Base-by-base conservation (phyloP, 2,888 invertebrate species). In the Hypercompe scribonia region DNA sequence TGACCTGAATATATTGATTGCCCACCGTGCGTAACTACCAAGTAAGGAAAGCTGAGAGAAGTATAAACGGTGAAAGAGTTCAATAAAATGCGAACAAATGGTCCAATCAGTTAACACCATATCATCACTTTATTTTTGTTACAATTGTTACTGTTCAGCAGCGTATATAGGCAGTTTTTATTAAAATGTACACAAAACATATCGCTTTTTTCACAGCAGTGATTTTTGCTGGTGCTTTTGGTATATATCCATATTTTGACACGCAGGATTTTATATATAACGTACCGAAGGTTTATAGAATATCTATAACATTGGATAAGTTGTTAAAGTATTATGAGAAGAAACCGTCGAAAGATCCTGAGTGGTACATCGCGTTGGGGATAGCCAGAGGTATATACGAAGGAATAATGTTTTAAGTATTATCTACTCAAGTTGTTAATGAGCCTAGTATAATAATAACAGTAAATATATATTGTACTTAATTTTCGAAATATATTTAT, bases 211-310 rank as follows among this genome's bases (percentile, higher is more conserved):
- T 93, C 66, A 81, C 83, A 21, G 78, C 83, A 58, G 69, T 90
- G 18, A 39, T 74, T 24, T 75, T 87, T 7, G 77, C 84, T 11
- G 71, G 76, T 39, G 83, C 81, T 72, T 76, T 81, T n/a, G 89
- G 90, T 54, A 95, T 95, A 73, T 95, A 95, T 78, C 95, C 95
- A 3, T 95, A 94, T 76, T 95, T 95, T 74, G 95, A 95, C 77
- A 95, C 95, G 2, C 95, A 95, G 81, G 95, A 95, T 75, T 95
- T 95, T 77, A 95, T 95, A 61, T 95, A 95, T 74, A 95, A 95
- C 87, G 90, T 95, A n/a, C 95, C 95, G 0, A 95, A 95, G 86
- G 95, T 95, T 31, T 95, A 90, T 73, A 89, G 95, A 79, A 90
- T 95, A 79, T 94, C 94, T 10, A 90, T 95, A 2, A 93, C 94